These are phyloP conservation scores for Drosophila trapezifrons DNA, from an alignment of 1,140 invertebrate species.

Conservation along the genomic window DNA sequence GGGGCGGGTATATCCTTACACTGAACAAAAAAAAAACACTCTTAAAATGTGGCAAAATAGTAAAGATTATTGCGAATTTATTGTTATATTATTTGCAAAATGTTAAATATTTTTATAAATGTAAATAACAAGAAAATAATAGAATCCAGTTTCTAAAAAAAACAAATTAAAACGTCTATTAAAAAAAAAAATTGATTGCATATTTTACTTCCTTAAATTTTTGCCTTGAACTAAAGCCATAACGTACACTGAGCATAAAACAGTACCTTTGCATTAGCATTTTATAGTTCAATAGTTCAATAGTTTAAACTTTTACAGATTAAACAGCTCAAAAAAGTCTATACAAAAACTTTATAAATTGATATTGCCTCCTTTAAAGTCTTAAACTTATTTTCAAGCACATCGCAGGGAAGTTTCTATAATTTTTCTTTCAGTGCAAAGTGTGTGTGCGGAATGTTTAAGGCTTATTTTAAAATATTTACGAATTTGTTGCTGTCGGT, in stretches of 20 bases:
- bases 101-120: not conserved
- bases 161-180: not conserved
- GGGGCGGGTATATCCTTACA: conserved; percentile 1
- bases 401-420: too few relatives aligned
- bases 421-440: not conserved
- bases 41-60: not conserved
- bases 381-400: not conserved
- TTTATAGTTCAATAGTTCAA: too few relatives aligned
- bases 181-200: not conserved
- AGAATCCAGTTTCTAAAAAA: too few relatives aligned
- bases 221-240: too few relatives aligned
- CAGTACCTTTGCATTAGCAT: too few relatives aligned
- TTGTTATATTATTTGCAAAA: not conserved
- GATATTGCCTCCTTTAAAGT: not conserved
- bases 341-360: too few relatives aligned
- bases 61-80: not conserved
- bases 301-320: too few relatives aligned
- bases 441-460: conserved; percentile 12
- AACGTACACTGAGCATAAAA: too few relatives aligned
- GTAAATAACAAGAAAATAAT: not conserved
- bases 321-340: too few relatives aligned
- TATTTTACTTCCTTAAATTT: too few relatives aligned
- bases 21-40: conserved; percentile 5
- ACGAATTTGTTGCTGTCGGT: conserved; percentile 53
- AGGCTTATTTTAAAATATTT: conserved; percentile 58